These are phyloP conservation scores for Rhinichthys klamathensis DNA, from an alignment of 2,113 vertebrate genomes.

Conservation along the genomic window DNA sequence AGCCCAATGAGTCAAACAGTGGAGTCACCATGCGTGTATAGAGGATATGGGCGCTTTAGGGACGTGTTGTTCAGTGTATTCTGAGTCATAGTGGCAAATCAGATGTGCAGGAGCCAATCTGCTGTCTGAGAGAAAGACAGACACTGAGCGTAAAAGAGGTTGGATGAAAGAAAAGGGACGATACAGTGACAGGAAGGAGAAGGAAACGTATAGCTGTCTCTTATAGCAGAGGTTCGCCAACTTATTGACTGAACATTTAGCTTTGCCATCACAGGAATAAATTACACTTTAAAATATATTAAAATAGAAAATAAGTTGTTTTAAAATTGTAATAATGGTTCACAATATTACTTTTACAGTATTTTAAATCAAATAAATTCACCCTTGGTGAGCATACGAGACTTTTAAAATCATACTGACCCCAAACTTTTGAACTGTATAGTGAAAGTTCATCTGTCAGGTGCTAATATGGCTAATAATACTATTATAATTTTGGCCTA, in stretches of 20 bases:
- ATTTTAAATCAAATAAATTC: background rate
- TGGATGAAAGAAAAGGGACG: background rate
- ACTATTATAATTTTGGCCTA: background rate
- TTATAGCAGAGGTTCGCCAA: background rate
- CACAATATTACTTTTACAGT: background rate
- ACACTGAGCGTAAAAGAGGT: background rate
- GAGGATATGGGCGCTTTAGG: background rate
- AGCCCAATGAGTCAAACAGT: background rate
- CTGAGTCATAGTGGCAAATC: constrained; percentile 25
- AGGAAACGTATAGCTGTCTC: background rate
- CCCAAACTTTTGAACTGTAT: background rate
- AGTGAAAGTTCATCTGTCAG: background rate
- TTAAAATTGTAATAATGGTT: background rate
- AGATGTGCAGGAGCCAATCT: constrained; percentile 32
- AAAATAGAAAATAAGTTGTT: background rate
- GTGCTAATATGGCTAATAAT: background rate
- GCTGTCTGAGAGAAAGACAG: constrained; percentile 14
- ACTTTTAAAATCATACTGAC: background rate
- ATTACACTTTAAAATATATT: no score
- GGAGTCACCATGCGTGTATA: background rate
- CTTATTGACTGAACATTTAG: background rate
- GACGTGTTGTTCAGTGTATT: background rate
- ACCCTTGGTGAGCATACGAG: background rate
- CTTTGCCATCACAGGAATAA: no score
- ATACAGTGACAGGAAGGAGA: background rate